Evolutionary conservation across 2,797 vertebrate genomes (phyloP).

Genomic region (Neopelma chrysocephalum): DNA sequence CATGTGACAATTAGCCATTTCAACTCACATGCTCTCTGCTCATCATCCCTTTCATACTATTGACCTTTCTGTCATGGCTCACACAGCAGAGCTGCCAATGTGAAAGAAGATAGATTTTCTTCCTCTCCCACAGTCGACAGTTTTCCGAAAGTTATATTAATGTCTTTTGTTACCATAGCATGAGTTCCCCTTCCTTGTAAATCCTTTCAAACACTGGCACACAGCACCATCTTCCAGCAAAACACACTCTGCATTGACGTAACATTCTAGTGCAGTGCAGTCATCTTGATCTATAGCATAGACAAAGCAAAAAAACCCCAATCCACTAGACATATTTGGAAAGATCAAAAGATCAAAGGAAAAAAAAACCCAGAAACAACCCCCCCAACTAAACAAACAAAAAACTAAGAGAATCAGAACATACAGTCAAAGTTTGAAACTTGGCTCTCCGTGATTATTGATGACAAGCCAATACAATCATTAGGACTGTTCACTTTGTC

Average conservation of each 20-base stretch:
- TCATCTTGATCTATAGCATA: constrained; percentile 81
- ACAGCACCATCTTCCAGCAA: constrained; percentile 68
- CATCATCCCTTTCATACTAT: not conserved
- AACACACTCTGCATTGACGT: constrained; percentile 79
- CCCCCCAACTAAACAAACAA: not conserved
- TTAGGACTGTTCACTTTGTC: not conserved
- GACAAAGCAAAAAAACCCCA: not conserved
- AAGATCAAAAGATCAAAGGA: not conserved
- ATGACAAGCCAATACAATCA: not conserved
- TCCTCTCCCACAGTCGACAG: not conserved
- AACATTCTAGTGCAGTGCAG: constrained; percentile 80
- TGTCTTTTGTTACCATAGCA: constrained; percentile 82
- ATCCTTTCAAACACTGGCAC: constrained; percentile 86
- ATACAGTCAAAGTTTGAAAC: not conserved
- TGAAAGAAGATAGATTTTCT: not conserved
- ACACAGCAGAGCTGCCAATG: not conserved
- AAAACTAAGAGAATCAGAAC: not conserved
- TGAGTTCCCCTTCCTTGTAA: constrained; percentile 78
- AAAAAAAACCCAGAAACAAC: too few relatives aligned
- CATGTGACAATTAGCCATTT: not conserved
- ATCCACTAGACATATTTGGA: not conserved
- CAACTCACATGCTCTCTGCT: not conserved
- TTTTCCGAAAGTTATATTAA: not conserved
- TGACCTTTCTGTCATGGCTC: not conserved
- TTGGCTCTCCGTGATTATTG: not conserved